Evolutionary conservation across 2,113 vertebrate genomes (phyloP).

Genomic region (Solenodon paradoxus): DNA sequence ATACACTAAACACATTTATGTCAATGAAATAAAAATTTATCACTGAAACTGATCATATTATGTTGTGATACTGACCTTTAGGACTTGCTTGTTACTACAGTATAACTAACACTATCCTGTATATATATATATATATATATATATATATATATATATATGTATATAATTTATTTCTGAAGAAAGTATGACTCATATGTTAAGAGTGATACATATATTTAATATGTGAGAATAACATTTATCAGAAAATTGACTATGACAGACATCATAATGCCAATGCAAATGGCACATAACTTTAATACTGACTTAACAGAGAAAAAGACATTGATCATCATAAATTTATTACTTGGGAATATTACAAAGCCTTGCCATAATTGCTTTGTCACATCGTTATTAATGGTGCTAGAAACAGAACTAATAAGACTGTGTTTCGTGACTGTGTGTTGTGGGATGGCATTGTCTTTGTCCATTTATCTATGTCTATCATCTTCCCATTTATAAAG

Average conservation of each 20-base stretch:
- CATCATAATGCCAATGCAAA: not conserved
- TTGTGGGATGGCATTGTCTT: not conserved
- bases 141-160: too few species aligned
- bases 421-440: not conserved
- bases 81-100: not conserved
- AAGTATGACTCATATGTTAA: not conserved
- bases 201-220: not conserved
- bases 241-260: not conserved
- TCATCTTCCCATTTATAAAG: not conserved
- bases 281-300: not conserved
- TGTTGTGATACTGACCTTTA: not conserved
- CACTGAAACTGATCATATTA: not conserved
- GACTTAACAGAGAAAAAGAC: not conserved
- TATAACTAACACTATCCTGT: not conserved
- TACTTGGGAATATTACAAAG: not conserved
- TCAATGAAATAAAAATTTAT: not conserved
- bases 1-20: not conserved
- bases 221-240: conserved; percentile 19
- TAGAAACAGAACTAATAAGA: not conserved
- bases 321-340: not conserved
- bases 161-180: not conserved
- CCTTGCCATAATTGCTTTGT: not conserved
- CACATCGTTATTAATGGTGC: not conserved
- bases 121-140: too few species aligned
- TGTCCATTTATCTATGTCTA: not conserved